phyloP scores from a whole-genome alignment of 2,113 vertebrate genomes.

The Planiliza haematocheilus region DNA sequence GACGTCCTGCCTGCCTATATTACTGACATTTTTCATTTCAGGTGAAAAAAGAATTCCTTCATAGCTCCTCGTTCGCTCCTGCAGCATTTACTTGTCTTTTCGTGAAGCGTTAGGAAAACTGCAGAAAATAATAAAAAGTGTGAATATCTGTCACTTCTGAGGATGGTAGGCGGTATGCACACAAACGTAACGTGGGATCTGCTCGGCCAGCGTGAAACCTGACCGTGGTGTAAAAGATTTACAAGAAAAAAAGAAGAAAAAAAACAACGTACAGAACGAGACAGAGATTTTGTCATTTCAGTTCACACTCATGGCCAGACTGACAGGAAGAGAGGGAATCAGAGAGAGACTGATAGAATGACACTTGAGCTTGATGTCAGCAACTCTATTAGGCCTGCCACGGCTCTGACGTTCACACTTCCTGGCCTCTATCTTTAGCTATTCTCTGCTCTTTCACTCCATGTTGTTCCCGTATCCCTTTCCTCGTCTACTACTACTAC shows the following conservation, averaged over 20 bases:
- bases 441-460: constrained; percentile 6
- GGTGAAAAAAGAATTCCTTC: background rate
- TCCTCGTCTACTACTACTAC: background rate
- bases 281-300: constrained; percentile 40
- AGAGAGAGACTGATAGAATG: constrained; percentile 18
- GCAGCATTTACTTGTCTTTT: constrained; percentile 1
- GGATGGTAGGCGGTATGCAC: constrained; percentile 15
- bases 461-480: background rate
- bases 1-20: background rate
- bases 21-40: too few relatives aligned
- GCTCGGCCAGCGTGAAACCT: constrained; percentile 22
- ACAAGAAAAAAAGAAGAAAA: constrained; percentile 1
- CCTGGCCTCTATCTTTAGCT: constrained; percentile 49
- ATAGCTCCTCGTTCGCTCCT: background rate
- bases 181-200: constrained; percentile 3
- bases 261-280: constrained; percentile 8
- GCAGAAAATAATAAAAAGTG: constrained; percentile 32
- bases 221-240: constrained; percentile 10
- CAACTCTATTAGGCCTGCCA: constrained; percentile 57
- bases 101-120: constrained; percentile 21
- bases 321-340: constrained; percentile 11
- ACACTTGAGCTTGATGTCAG: constrained; percentile 50
- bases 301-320: constrained; percentile 27
- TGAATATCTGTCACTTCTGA: constrained; percentile 26
- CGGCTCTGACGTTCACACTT: constrained; percentile 29